These are phyloP conservation scores for Sacculina carcini DNA, from an alignment of 2,888 invertebrate species.

Conservation along the genomic window DNA sequence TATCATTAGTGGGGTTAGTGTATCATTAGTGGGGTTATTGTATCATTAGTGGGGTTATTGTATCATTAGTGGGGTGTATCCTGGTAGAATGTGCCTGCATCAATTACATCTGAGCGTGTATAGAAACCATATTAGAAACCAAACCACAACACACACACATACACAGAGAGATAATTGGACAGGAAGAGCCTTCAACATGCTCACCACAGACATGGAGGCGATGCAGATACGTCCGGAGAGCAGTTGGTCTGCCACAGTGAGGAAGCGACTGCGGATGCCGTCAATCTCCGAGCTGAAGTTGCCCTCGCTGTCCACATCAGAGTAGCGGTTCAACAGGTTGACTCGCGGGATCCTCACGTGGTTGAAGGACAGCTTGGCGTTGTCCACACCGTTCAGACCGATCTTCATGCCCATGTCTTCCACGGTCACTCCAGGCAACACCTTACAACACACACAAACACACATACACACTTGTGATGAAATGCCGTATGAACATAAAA, in stretches of 20 bases:
- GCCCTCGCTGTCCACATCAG: constrained; percentile 13
- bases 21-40: no score
- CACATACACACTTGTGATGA: no score
- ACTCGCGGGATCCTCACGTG: constrained; percentile 15
- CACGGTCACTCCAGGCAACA: constrained; percentile 14
- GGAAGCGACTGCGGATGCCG: constrained; percentile 13
- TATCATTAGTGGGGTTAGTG: no score
- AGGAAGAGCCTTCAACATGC: background rate
- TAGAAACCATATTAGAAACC: background rate
- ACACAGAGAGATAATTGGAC: background rate
- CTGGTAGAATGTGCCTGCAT: no score
- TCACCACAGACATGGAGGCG: constrained; percentile 14
- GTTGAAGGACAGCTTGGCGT: constrained; percentile 15
- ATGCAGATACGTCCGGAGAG: constrained; percentile 15
- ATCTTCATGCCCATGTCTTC: constrained; percentile 16
- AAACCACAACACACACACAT: no score
- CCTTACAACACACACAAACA: no score
- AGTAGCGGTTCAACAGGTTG: constrained; percentile 14
- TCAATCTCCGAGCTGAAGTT: constrained; percentile 13
- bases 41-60: no score
- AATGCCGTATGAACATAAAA: no score
- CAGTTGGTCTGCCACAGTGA: constrained; percentile 15
- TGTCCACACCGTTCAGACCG: constrained; percentile 16
- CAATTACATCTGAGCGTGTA: background rate
- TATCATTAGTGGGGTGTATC: no score